Evolutionary conservation across 2,797 vertebrate species (phyloP).

Genomic region (Amblyraja radiata): DNA sequence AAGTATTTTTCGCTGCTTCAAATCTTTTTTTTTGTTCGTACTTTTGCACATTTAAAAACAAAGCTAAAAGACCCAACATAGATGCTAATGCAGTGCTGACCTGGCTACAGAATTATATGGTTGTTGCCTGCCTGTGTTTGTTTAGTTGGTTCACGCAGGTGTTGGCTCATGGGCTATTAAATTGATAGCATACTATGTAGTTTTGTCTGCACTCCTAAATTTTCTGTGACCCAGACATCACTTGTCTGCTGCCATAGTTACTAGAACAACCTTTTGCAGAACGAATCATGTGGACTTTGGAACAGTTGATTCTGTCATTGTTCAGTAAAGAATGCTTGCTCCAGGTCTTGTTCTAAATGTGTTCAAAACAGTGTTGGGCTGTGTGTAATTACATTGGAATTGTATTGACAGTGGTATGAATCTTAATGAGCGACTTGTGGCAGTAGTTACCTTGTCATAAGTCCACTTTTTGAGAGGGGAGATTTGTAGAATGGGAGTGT

Average conservation of each 20-base stretch:
- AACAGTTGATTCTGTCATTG: constrained; percentile 25
- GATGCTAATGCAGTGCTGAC: background rate
- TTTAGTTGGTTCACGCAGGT: background rate
- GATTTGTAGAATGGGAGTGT: background rate
- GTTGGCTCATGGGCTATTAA: constrained; percentile 39
- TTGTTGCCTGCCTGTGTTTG: background rate
- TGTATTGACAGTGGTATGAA: background rate
- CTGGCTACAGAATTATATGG: background rate
- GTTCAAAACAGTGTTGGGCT: background rate
- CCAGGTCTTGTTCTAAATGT: constrained; percentile 1
- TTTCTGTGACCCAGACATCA: constrained; percentile 40
- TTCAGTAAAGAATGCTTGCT: background rate
- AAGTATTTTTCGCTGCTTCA: background rate
- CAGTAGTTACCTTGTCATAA: background rate
- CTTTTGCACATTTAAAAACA: background rate
- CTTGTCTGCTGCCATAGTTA: constrained; percentile 41
- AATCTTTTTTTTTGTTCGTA: background rate
- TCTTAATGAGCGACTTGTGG: background rate
- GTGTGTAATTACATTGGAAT: constrained; percentile 8
- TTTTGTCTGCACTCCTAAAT: constrained; percentile 40
- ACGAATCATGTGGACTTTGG: constrained; percentile 24
- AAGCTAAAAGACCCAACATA: background rate
- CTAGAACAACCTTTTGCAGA: constrained; percentile 24
- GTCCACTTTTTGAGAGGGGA: background rate
- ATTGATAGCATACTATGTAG: constrained; percentile 40